Percentiles rank a stretch among this genome's conserved stretches.
Conservation (phyloP, 2,797 vertebrate species). For the Aselliscus stoliczkanus region DNA sequence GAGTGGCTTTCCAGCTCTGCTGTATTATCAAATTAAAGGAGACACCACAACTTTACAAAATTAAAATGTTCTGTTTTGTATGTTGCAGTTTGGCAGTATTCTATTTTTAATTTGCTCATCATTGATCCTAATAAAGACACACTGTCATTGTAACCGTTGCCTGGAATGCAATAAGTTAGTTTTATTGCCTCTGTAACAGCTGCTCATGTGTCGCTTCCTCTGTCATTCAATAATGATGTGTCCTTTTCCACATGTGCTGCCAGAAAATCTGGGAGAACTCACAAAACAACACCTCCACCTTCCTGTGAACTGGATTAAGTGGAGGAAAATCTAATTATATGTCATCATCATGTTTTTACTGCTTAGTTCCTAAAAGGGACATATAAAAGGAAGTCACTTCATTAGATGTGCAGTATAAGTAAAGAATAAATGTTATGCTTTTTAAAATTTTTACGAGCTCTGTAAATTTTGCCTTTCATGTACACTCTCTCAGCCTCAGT, state of each 20-base stretch:
- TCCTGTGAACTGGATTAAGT: background rate
- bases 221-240: constrained; percentile 14
- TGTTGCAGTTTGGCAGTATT: constrained; percentile 60
- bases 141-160: constrained; percentile 64
- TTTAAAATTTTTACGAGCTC: background rate
- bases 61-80: constrained; percentile 50
- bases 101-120: constrained; percentile 75
- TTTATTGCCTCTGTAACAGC: constrained; percentile 72
- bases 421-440: background rate
- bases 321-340: background rate
- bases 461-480: background rate
- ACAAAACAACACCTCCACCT: background rate
- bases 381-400: background rate
- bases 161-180: constrained; percentile 62
- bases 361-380: background rate
- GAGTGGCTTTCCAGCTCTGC: constrained; percentile 52
- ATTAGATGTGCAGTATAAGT: background rate
- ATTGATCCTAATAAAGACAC: constrained; percentile 75
- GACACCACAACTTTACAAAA: constrained; percentile 60
- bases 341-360: background rate
- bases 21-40: constrained; percentile 73
- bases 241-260: constrained; percentile 30
- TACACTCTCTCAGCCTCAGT: background rate
- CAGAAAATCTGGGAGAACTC: background rate
- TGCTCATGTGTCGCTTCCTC: constrained; percentile 67